Evolutionary conservation across 2,888 invertebrate genomes (phyloP).

Genomic region (Villa cingulata): DNA sequence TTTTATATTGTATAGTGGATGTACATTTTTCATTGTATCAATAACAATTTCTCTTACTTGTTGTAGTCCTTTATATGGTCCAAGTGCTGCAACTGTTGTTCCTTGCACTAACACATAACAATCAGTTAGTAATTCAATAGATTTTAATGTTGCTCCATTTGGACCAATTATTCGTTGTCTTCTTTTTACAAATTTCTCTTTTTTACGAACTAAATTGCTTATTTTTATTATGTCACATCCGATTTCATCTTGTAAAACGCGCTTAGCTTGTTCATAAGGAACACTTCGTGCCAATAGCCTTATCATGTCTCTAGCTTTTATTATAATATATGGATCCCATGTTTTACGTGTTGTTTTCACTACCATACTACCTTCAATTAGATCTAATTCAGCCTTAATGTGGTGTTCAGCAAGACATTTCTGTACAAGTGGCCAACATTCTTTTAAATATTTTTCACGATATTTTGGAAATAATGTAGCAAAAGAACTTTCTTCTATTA

Average conservation of each 20-base stretch:
- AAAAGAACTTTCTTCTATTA: slow-evolving; percentile 90
- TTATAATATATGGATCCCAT: slow-evolving; percentile 95
- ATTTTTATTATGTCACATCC: slow-evolving; percentile 96
- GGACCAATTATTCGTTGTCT: slow-evolving; percentile 91
- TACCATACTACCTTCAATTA: slow-evolving; percentile 87
- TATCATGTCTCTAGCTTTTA: slow-evolving; percentile 93
- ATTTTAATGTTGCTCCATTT: slow-evolving; percentile 94
- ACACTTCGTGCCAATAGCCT: slow-evolving; percentile 91
- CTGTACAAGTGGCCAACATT: slow-evolving; percentile 91
- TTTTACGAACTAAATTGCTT: slow-evolving; percentile 74
- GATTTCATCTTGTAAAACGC: slow-evolving; percentile 76
- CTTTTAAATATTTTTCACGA: slow-evolving; percentile 85
- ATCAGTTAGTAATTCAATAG: slow-evolving; percentile 88
- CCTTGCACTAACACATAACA: slow-evolving; percentile 97
- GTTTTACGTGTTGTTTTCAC: slow-evolving; percentile 92
- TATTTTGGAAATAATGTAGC: slow-evolving; percentile 96
- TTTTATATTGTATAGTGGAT: slow-evolving; percentile 97
- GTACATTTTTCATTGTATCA: slow-evolving; percentile 97
- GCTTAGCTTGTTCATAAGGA: slow-evolving; percentile 86
- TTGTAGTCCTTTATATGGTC: slow-evolving; percentile 81
- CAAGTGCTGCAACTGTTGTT: slow-evolving; percentile 92
- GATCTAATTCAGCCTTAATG: slow-evolving; percentile 76
- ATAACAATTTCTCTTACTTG: slow-evolving; percentile 81
- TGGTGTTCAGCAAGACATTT: slow-evolving; percentile 67
- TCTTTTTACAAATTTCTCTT: slow-evolving; percentile 89